Percentiles rank a stretch among this genome's conserved stretches.
phyloP scores from a whole-genome alignment of 2,113 vertebrate genomes.

The Falco punctatus region DNA sequence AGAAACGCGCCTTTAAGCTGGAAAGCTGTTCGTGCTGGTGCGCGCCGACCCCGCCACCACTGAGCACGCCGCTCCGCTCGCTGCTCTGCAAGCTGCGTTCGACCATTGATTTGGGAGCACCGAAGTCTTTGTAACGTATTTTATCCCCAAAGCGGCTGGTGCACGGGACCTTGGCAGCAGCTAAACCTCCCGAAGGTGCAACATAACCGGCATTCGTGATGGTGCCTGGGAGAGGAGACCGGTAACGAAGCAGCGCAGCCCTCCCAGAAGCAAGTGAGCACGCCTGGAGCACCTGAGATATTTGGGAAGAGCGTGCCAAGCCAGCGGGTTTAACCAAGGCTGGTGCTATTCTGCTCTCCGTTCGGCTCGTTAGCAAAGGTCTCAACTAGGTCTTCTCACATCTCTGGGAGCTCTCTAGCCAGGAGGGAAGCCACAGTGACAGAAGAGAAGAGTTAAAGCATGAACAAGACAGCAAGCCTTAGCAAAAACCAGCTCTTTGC shows the following conservation, averaged over 20 bases:
- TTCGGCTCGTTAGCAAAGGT: background rate
- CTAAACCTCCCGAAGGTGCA: background rate
- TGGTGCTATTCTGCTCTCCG: background rate
- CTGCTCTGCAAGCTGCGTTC: background rate
- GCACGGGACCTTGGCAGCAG: background rate
- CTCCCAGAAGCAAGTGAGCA: background rate
- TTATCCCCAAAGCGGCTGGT: background rate
- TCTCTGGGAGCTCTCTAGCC: background rate
- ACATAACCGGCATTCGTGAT: background rate
- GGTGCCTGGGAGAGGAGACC: background rate
- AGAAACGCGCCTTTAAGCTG: background rate
- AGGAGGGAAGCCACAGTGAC: constrained; percentile 22
- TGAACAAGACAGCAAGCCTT: background rate
- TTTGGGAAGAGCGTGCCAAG: background rate
- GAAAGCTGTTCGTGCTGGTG: background rate
- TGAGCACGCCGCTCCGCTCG: fast-evolving
- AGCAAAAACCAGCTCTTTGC: background rate
- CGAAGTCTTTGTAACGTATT: fast-evolving
- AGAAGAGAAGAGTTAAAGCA: constrained; percentile 44
- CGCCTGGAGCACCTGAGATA: background rate
- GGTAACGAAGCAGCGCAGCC: background rate
- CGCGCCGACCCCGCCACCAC: background rate
- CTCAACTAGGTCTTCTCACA: background rate
- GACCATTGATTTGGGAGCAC: background rate
- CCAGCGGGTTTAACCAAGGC: background rate